These are phyloP conservation scores for Nyctereutes procyonoides DNA, from an alignment of 2,113 vertebrate species.

Conservation along the genomic window DNA sequence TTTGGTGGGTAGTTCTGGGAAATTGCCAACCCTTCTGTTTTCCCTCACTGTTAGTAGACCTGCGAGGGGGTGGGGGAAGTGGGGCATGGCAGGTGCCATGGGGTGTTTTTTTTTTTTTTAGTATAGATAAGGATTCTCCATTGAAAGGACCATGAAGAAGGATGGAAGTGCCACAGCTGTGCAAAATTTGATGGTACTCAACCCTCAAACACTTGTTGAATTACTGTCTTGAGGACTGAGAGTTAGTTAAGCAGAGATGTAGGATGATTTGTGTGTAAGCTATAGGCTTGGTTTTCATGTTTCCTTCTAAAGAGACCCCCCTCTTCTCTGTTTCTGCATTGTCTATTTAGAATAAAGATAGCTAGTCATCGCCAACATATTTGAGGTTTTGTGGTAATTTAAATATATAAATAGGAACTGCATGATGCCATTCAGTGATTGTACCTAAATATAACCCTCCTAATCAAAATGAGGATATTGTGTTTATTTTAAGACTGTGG, in stretches of 20 bases:
- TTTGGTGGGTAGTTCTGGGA: neutral
- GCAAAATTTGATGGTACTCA: neutral
- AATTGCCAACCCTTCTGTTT: neutral
- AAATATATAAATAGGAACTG: constrained; percentile 8
- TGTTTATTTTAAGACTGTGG: constrained; percentile 63
- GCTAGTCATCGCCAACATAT: neutral
- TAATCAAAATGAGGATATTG: constrained; percentile 50
- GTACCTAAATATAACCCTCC: constrained; percentile 7
- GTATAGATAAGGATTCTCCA: neutral
- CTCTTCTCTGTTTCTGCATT: constrained; percentile 21
- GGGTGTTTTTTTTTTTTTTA: constrained; percentile 63
- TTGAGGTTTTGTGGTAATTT: constrained; percentile 52
- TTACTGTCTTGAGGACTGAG: constrained; percentile 35
- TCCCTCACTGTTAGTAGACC: neutral
- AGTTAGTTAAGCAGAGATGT: neutral
- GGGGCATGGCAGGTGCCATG: neutral
- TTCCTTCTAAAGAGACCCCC: constrained; percentile 40
- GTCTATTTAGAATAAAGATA: constrained; percentile 46
- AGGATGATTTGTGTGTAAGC: constrained; percentile 43
- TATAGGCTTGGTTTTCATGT: neutral
- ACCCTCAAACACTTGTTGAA: constrained; percentile 10
- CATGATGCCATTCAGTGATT: constrained; percentile 26
- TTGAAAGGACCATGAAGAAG: constrained; percentile 8
- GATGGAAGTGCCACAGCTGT: neutral
- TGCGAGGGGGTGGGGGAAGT: neutral